These are phyloP conservation scores for Micronycteris hirsuta DNA, from an alignment of 2,113 vertebrate genomes.

Conservation along the genomic window DNA sequence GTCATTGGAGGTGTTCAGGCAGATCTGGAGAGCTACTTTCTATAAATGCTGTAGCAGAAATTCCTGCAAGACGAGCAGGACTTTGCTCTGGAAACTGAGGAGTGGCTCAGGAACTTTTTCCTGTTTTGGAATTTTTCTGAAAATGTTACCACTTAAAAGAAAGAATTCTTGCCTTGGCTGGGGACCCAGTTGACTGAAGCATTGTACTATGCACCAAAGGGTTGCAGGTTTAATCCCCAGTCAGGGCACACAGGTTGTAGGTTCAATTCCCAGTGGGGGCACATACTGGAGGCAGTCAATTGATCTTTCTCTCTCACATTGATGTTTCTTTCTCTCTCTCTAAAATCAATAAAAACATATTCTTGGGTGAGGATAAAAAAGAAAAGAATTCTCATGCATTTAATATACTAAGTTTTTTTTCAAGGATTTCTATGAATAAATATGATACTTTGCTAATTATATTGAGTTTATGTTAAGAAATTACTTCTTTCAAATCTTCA, in stretches of 20 bases:
- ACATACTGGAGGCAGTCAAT: too few species aligned
- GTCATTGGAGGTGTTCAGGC: not conserved
- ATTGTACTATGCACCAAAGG: too few species aligned
- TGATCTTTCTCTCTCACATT: too few species aligned
- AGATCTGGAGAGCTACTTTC: not conserved
- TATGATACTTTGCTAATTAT: conserved; percentile 20
- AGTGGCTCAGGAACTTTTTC: not conserved
- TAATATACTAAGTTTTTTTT: not conserved
- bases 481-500: conserved; percentile 36
- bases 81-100: not conserved
- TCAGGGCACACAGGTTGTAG: too few species aligned
- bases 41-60: not conserved
- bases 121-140: not conserved
- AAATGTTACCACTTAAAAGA: not conserved
- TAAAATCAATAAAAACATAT: too few species aligned
- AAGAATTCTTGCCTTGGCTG: not conserved
- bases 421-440: not conserved
- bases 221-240: too few species aligned
- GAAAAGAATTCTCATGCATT: conserved; percentile 1
- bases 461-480: conserved; percentile 33
- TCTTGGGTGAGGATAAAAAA: not conserved
- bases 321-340: too few species aligned
- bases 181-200: too few species aligned
- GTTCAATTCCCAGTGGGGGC: too few species aligned
- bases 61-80: not conserved